Evolutionary conservation across 2,888 invertebrate genomes (phyloP).

Genomic region (Caenorhabditis uteleia): DNA sequence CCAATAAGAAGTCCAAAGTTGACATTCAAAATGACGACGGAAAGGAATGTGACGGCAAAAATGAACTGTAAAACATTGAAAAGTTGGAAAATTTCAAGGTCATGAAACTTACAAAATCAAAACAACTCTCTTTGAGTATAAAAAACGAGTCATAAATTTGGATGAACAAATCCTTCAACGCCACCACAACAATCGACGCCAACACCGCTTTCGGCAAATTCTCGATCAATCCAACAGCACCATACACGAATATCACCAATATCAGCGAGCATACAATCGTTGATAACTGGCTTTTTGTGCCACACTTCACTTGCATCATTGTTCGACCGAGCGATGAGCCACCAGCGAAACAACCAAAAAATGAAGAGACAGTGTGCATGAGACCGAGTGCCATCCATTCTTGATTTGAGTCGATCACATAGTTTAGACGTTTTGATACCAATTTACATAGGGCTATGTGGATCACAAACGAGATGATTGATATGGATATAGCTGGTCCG

Average conservation of each 20-base stretch:
- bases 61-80: too few relatives aligned
- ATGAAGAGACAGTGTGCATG: constrained; percentile 70
- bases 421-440: constrained; percentile 71
- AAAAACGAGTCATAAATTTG: constrained; percentile 41
- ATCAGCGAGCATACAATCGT: constrained; percentile 48
- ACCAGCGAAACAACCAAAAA: constrained; percentile 71
- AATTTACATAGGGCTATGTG: constrained; percentile 70
- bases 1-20: constrained; percentile 83
- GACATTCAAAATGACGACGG: constrained; percentile 81
- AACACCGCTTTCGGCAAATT: constrained; percentile 58
- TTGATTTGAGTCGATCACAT: constrained; percentile 70
- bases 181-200: constrained; percentile 59
- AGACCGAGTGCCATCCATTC: constrained; percentile 72
- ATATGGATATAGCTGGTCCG: constrained; percentile 51
- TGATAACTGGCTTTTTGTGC: constrained; percentile 48
- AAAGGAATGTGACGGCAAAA: constrained; percentile 82
- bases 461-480: constrained; percentile 58
- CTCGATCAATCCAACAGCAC: constrained; percentile 42
- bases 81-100: too few relatives aligned
- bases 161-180: constrained; percentile 59
- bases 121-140: constrained; percentile 38
- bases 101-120: constrained; percentile 60
- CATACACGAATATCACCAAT: constrained; percentile 47
- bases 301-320: constrained; percentile 66
- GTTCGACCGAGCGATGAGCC: constrained; percentile 70